These are phyloP conservation scores for Sceloporus tristichus DNA, from an alignment of 2,113 vertebrate genomes.

Conservation along the genomic window DNA sequence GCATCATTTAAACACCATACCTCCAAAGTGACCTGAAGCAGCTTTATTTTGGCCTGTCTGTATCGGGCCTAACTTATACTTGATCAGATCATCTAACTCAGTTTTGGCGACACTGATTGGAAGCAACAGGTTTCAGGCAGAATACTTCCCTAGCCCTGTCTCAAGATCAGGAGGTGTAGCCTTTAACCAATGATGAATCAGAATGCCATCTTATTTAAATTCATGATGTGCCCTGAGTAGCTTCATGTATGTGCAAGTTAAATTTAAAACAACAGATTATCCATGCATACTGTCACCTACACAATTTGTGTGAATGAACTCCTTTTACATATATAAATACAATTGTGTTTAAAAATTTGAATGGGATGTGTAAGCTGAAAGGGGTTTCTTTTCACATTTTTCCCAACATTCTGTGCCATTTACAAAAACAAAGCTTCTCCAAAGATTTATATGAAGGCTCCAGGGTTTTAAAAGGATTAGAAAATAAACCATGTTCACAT, in stretches of 20 bases:
- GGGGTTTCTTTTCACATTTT: conserved; percentile 12
- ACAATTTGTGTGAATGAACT: not conserved
- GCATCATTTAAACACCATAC: too few species aligned
- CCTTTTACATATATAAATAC: not conserved
- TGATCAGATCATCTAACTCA: too few species aligned
- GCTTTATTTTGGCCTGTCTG: too few species aligned
- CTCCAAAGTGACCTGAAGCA: too few species aligned
- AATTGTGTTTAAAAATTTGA: not conserved
- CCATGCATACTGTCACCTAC: not conserved
- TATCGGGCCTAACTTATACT: too few species aligned
- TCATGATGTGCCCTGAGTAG: not conserved
- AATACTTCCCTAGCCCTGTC: too few species aligned
- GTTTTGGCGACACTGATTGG: too few species aligned
- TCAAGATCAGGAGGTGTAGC: not conserved
- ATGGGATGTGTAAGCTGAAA: not conserved
- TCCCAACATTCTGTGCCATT: not conserved
- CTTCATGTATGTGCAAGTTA: not conserved
- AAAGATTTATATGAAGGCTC: conserved; percentile 14
- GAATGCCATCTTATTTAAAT: not conserved
- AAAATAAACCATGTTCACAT: not conserved
- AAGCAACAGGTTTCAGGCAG: too few species aligned
- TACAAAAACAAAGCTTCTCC: not conserved
- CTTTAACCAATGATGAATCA: not conserved
- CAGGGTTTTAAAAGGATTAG: conserved; percentile 14
- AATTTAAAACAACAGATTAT: not conserved